phyloP scores from a whole-genome alignment of 2,888 invertebrate species.

The Pandemis corylana region DNA sequence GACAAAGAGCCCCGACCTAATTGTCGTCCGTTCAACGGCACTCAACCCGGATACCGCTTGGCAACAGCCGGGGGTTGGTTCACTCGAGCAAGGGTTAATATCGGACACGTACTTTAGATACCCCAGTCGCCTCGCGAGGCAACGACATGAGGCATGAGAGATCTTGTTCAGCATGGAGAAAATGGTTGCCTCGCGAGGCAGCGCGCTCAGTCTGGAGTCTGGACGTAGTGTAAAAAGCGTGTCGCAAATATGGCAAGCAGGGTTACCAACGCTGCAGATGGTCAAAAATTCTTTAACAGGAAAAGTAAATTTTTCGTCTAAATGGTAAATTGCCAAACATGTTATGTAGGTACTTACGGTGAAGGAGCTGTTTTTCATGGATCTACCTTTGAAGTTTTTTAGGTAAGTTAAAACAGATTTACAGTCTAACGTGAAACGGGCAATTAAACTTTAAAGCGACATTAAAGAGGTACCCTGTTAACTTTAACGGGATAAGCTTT shows the following conservation, averaged over 20 bases:
- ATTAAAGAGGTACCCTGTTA: slow-evolving; percentile 1
- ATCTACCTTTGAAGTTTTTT: slow-evolving; percentile 12
- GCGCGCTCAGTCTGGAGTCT: background rate
- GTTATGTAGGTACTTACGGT: slow-evolving; percentile 31
- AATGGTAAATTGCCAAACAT: slow-evolving; percentile 35
- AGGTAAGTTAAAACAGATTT: background rate
- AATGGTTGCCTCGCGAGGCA: background rate
- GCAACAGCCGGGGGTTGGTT: slow-evolving; percentile 58
- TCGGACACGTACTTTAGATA: slow-evolving; percentile 52
- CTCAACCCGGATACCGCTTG: slow-evolving; percentile 72
- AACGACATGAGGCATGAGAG: background rate
- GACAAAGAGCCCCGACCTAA: slow-evolving; percentile 64
- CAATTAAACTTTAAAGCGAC: background rate
- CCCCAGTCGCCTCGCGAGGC: slow-evolving; percentile 1
- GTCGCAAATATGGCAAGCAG: too few relatives aligned
- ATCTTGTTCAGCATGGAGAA: background rate
- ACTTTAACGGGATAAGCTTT: slow-evolving; percentile 4
- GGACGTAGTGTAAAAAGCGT: too few relatives aligned
- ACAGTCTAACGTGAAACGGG: background rate
- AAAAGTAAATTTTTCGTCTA: background rate
- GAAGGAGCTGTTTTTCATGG: slow-evolving; percentile 14
- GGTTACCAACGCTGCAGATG: too few relatives aligned
- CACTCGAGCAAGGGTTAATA: slow-evolving; percentile 55
- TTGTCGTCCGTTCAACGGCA: slow-evolving; percentile 75
- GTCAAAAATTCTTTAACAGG: too few relatives aligned